Evolutionary conservation across 2,797 vertebrate genomes (phyloP).

Genomic region (Danionella dracula): DNA sequence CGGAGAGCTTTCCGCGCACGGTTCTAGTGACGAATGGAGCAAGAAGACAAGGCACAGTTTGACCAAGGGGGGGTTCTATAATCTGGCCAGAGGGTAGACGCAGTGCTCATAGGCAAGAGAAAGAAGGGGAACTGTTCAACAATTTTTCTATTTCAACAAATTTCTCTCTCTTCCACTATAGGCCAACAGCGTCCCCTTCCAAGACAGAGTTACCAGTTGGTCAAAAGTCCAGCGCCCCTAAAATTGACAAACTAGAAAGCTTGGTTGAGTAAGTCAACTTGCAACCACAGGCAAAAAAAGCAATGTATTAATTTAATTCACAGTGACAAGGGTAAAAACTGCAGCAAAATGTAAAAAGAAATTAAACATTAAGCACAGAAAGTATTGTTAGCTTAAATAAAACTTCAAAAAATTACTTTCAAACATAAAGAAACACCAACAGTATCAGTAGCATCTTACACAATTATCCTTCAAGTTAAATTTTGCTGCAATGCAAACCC

Average conservation of each 20-base stretch:
- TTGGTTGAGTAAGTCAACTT: conserved; percentile 65
- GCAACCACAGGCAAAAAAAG: conserved; percentile 64
- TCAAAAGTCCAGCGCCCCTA: conserved; percentile 99
- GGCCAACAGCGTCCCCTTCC: conserved; percentile 74
- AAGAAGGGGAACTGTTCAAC: conserved; percentile 58
- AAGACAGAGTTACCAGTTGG: conserved; percentile 91
- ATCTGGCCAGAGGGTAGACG: conserved; percentile 85
- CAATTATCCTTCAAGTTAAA: conserved; percentile 34
- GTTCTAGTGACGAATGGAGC: conserved; percentile 96
- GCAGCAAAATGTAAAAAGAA: conserved; percentile 74
- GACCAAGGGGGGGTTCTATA: conserved; percentile 98
- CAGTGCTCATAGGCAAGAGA: conserved; percentile 76
- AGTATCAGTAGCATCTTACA: not conserved
- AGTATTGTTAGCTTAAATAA: no score
- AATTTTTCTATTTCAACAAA: conserved; percentile 6
- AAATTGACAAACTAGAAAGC: conserved; percentile 85
- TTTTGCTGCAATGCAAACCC: conserved; percentile 83
- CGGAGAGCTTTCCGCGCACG: conserved; percentile 91
- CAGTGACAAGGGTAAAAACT: conserved; percentile 66
- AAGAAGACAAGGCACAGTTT: conserved; percentile 99
- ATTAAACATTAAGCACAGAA: conserved; percentile 50
- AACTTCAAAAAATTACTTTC: no score
- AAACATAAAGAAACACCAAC: not conserved
- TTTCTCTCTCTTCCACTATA: conserved; percentile 58
- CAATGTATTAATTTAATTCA: conserved; percentile 59